These are phyloP conservation scores for Perithous albicinctus DNA, from an alignment of 2,888 invertebrate species.

Conservation along the genomic window DNA sequence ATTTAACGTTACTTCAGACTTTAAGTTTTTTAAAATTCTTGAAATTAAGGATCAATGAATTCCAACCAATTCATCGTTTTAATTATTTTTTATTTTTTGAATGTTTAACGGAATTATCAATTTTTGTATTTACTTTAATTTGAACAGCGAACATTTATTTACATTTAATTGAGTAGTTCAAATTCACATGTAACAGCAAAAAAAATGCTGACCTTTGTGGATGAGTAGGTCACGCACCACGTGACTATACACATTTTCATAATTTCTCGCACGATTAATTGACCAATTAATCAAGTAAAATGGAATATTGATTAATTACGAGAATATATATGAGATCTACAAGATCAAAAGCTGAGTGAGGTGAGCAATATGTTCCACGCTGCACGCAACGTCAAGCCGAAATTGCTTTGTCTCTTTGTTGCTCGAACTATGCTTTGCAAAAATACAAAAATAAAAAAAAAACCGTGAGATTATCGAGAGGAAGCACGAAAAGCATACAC, in stretches of 20 bases:
- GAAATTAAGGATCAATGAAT: no score
- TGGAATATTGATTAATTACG: not conserved
- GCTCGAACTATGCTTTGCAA: not conserved
- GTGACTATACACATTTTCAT: not conserved
- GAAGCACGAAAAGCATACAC: not conserved
- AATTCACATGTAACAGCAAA: no score
- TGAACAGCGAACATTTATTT: no score
- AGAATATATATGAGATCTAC: no score
- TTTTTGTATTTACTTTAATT: no score
- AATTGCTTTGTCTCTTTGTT: not conserved
- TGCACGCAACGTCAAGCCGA: not conserved
- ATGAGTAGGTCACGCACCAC: not conserved
- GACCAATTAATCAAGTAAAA: constrained; percentile 5
- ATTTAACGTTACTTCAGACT: no score
- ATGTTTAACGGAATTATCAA: no score
- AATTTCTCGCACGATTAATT: not conserved
- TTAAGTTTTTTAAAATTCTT: no score
- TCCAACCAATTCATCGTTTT: no score
- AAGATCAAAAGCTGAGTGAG: not conserved
- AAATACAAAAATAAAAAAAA: not conserved
- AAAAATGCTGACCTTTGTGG: not conserved
- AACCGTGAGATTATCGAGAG: not conserved
- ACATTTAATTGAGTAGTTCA: no score
- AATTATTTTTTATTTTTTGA: no score
- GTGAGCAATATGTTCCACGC: not conserved